A percentile compares a stretch with the other conserved stretches of the same genome.
These are phyloP conservation scores for Drosophila rufa DNA, from an alignment of 1,140 invertebrate genomes.

Conservation along the genomic window DNA sequence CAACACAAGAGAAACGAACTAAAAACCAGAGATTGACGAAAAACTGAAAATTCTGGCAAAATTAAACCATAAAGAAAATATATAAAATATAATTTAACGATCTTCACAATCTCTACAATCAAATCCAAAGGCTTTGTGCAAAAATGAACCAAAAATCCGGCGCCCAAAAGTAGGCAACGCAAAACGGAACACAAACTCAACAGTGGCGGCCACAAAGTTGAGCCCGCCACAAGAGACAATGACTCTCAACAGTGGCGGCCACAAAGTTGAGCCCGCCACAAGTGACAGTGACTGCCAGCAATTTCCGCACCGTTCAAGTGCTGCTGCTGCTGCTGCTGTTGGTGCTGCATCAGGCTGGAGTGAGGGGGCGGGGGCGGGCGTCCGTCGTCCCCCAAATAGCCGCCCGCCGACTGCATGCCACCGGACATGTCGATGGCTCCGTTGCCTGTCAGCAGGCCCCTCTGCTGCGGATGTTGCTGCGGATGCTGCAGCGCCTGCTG, in stretches of 20 bases:
- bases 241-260: constrained; percentile 10
- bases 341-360: constrained; percentile 92
- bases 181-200: constrained; percentile 35
- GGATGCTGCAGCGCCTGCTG: constrained; percentile 43
- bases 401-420: constrained; percentile 67
- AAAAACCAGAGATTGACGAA: neutral
- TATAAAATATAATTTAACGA: neutral
- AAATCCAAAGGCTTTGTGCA: neutral
- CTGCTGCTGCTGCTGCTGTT: constrained; percentile 88
- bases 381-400: constrained; percentile 87
- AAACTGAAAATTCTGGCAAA: neutral
- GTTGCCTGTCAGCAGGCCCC: constrained; percentile 66
- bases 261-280: constrained; percentile 25
- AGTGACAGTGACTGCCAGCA: constrained; percentile 41
- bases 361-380: constrained; percentile 88
- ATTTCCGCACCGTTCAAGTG: constrained; percentile 86
- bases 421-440: constrained; percentile 73
- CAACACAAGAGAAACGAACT: constrained; percentile 39
- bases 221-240: constrained; percentile 28
- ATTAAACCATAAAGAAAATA: neutral
- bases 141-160: constrained; percentile 3
- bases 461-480: constrained; percentile 44
- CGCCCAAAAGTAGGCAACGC: constrained; percentile 27
- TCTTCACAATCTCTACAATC: neutral
- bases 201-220: constrained; percentile 28